phyloP scores from a whole-genome alignment of 2,888 invertebrate genomes.

The Trichopria drosophilae region DNA sequence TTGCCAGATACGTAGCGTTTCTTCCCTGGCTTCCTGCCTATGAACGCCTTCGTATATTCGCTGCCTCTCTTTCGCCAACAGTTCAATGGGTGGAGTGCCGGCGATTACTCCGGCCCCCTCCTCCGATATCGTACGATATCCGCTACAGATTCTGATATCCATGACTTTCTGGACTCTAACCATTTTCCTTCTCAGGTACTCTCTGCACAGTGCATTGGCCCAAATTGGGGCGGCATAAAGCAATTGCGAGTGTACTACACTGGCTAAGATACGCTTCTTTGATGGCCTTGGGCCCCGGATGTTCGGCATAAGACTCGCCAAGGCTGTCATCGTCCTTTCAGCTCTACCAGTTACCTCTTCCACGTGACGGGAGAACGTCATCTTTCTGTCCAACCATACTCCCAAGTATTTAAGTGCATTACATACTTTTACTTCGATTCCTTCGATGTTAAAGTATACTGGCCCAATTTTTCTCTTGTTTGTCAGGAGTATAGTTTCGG shows the following conservation, averaged over 20 bases:
- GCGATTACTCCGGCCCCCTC: no score
- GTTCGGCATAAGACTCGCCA: conserved; percentile 30
- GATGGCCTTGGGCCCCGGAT: conserved; percentile 4
- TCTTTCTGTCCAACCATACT: conserved; percentile 8
- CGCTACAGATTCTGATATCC: background rate
- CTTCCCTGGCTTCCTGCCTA: background rate
- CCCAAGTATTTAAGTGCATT: conserved; percentile 8
- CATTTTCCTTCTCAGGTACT: background rate
- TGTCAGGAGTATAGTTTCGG: no score
- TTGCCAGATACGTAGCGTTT: conserved; percentile 1
- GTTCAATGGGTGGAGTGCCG: no score
- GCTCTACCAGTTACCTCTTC: background rate
- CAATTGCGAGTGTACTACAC: no score
- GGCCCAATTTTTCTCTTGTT: background rate
- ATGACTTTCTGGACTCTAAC: background rate
- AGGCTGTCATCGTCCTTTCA: conserved; percentile 3
- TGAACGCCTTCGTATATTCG: background rate
- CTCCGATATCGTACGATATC: no score
- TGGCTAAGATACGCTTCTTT: no score
- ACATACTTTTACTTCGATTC: background rate
- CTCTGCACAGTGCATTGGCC: no score
- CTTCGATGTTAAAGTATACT: background rate
- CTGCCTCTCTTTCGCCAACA: no score
- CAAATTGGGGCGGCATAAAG: no score
- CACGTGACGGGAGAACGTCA: background rate